A percentile compares a stretch with the other conserved stretches of the same genome.
Conservation (phyloP, 2,797 vertebrate species). For the Ambastaia sidthimunki region DNA sequence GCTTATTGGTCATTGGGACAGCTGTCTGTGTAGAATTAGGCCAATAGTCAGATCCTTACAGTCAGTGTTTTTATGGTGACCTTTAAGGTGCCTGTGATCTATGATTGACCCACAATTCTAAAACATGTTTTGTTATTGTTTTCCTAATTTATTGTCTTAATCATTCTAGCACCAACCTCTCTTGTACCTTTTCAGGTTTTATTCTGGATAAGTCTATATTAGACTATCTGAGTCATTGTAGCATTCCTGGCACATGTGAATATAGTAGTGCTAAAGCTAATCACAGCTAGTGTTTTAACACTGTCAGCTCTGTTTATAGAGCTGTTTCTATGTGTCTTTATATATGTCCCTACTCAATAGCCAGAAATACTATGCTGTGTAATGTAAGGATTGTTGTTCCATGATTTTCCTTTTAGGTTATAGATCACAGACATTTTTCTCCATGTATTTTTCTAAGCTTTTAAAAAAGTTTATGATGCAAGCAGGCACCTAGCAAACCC, state of each 20-base stretch:
- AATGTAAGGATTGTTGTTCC: not conserved
- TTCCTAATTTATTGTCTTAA: not conserved
- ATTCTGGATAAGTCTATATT: not conserved
- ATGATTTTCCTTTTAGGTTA: not conserved
- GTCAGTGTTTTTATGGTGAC: not conserved
- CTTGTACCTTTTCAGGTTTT: not conserved
- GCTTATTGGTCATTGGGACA: too few relatives aligned
- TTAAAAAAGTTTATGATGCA: too few relatives aligned
- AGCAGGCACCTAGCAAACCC: too few relatives aligned
- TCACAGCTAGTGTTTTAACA: constrained; percentile 31
- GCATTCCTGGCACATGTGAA: constrained; percentile 12
- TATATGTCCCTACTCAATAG: not conserved
- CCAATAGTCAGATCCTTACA: too few relatives aligned
- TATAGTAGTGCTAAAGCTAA: constrained; percentile 22
- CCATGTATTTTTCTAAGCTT: not conserved
- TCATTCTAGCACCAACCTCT: not conserved
- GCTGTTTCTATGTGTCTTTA: constrained; percentile 17
- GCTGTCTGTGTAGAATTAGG: too few relatives aligned
- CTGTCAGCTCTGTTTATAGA: constrained; percentile 30
- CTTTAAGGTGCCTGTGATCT: not conserved
- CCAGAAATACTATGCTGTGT: too few relatives aligned
- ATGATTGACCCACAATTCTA: too few relatives aligned
- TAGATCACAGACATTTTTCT: not conserved
- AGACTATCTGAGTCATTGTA: constrained; percentile 1
- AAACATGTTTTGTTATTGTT: too few relatives aligned